Conservation (phyloP, 2,113 vertebrate species). For the Puffinus mauretanicus region DNA sequence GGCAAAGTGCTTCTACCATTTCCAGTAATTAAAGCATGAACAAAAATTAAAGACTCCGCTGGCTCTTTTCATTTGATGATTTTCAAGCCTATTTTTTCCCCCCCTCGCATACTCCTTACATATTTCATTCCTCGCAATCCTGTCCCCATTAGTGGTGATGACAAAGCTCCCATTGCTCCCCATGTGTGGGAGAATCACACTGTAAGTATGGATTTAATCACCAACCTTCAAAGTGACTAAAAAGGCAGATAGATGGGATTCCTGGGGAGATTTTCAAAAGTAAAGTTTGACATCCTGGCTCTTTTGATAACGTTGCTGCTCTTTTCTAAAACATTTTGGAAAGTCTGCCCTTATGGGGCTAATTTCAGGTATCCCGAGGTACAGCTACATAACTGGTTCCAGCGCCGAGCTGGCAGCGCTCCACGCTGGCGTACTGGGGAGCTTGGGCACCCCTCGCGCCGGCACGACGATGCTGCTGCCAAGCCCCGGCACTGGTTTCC, state of each 20-base stretch:
- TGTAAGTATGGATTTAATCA: constrained; percentile 70
- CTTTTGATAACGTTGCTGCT: constrained; percentile 30
- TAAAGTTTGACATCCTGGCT: constrained; percentile 48
- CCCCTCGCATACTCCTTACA: neutral
- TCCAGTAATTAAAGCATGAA: constrained; percentile 31
- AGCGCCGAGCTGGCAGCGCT: neutral
- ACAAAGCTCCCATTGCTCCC: constrained; percentile 65
- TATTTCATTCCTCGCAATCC: constrained; percentile 50
- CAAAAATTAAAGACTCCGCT: constrained; percentile 21
- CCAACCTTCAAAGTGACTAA: constrained; percentile 65
- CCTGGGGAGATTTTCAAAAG: constrained; percentile 66
- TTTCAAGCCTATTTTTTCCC: neutral
- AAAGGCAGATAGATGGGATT: constrained; percentile 61
- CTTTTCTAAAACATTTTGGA: neutral
- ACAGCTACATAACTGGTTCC: constrained; percentile 23
- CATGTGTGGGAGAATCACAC: constrained; percentile 61
- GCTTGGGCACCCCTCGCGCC: neutral
- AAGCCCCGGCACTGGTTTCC: neutral
- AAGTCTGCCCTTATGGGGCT: constrained; percentile 19
- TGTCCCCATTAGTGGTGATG: constrained; percentile 65
- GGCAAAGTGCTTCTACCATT: constrained; percentile 5
- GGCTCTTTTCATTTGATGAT: constrained; percentile 30
- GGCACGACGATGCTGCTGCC: accelerated
- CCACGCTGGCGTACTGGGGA: neutral
- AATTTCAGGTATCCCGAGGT: constrained; percentile 34